These are phyloP conservation scores for Pentamera pediparva DNA, from an alignment of 53 echinoderm and acorn worm species.

Conservation along the genomic window DNA sequence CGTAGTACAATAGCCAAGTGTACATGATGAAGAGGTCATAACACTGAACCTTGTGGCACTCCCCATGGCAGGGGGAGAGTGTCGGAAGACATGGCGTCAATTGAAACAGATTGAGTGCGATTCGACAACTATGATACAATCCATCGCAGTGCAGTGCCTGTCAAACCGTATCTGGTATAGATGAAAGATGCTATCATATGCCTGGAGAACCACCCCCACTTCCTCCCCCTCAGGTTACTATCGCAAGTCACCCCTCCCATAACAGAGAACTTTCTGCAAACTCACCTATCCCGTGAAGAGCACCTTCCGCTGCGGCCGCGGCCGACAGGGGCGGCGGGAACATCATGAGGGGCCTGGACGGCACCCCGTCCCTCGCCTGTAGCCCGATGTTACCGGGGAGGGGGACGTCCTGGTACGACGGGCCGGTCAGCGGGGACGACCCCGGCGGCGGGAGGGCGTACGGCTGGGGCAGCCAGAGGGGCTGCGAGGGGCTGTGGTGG, in stretches of 20 bases:
- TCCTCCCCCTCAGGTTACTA: background rate
- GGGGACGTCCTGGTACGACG: slow-evolving; percentile 9
- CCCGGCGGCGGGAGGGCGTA: background rate
- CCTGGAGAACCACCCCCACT: no score
- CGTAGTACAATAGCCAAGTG: no score
- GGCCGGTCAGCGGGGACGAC: background rate
- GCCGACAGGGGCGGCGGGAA: slow-evolving; percentile 20
- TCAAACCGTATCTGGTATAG: no score
- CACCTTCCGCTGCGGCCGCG: background rate
- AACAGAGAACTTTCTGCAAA: background rate
- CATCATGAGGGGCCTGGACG: slow-evolving; percentile 12
- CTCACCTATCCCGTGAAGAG: slow-evolving; percentile 14
- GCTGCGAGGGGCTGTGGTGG: slow-evolving; percentile 23
- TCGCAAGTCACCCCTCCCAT: background rate
- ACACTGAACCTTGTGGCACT: no score
- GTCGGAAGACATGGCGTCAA: no score
- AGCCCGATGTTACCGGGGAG: slow-evolving; percentile 16
- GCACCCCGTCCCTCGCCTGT: background rate
- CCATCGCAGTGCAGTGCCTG: no score
- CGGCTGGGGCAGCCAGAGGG: slow-evolving; percentile 20
- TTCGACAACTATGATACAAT: no score
- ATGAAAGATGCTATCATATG: no score
- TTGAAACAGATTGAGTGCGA: no score
- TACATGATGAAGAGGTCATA: no score
- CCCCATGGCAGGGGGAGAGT: no score